A percentile compares a stretch with the other conserved stretches of the same genome.
phyloP scores from a whole-genome alignment of 1,140 invertebrate species.

The Drosophila kepulauana region DNA sequence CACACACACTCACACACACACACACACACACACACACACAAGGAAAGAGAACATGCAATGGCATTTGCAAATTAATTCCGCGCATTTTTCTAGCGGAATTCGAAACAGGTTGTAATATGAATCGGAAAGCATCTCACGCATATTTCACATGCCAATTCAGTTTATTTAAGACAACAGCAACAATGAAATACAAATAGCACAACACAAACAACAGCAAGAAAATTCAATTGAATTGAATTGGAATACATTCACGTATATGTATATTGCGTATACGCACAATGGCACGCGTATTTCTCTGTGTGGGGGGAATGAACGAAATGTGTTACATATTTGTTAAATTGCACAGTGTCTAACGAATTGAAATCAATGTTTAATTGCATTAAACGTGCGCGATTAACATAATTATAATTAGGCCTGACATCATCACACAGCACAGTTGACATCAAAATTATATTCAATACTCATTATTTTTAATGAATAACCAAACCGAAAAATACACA shows the following conservation, averaged over 20 bases:
- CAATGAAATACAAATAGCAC: neutral
- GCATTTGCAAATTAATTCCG: neutral
- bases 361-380: slow-evolving; percentile 62
- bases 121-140: neutral
- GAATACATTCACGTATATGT: neutral
- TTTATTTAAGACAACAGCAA: slow-evolving; percentile 1
- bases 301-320: slow-evolving; percentile 2
- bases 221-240: too few species aligned
- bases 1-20: too few species aligned
- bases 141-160: slow-evolving; percentile 14
- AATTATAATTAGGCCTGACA: slow-evolving; percentile 75
- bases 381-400: slow-evolving; percentile 69
- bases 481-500: slow-evolving; percentile 34
- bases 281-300: neutral
- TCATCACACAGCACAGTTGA: slow-evolving; percentile 41
- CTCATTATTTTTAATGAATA: slow-evolving; percentile 69
- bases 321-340: slow-evolving; percentile 25
- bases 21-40: too few species aligned
- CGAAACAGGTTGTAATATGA: slow-evolving; percentile 8
- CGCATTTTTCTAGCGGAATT: slow-evolving; percentile 2
- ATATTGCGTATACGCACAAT: neutral
- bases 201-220: neutral
- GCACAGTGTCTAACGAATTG: slow-evolving; percentile 40
- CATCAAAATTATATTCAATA: slow-evolving; percentile 68
- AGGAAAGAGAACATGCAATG: neutral